Evolutionary conservation across 2,888 invertebrate genomes (phyloP).

Genomic region (Agrilus mali): DNA sequence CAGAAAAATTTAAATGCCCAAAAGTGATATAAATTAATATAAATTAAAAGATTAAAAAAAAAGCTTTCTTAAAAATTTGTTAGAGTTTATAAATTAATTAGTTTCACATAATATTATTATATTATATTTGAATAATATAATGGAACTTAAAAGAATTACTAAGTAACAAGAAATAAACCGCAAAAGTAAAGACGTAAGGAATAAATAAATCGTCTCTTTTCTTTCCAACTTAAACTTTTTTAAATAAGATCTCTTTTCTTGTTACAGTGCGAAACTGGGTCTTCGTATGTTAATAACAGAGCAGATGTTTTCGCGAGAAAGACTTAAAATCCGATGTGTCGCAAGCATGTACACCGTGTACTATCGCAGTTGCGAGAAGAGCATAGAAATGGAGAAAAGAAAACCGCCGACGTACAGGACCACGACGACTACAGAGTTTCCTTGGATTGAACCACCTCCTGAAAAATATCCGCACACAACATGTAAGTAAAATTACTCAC

Average conservation of each 20-base stretch:
- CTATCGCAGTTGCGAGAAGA: conserved; percentile 54
- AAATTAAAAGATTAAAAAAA: too few relatives aligned
- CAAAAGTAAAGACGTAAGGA: too few relatives aligned
- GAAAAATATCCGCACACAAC: conserved; percentile 15
- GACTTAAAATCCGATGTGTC: conserved; percentile 46
- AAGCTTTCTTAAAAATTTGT: too few relatives aligned
- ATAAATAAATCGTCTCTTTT: too few relatives aligned
- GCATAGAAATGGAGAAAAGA: conserved; percentile 42
- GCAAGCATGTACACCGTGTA: conserved; percentile 54
- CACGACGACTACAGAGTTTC: conserved; percentile 9
- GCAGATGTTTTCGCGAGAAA: conserved; percentile 24
- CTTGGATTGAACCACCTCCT: conserved; percentile 8
- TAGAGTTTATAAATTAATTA: too few relatives aligned
- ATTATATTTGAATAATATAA: too few relatives aligned
- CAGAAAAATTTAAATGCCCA: too few relatives aligned
- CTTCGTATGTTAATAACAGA: conserved; percentile 25
- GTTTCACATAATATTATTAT: too few relatives aligned
- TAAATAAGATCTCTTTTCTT: conserved; percentile 3
- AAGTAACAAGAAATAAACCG: too few relatives aligned
- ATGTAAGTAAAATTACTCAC: conserved; percentile 11
- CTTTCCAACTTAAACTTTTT: too few relatives aligned
- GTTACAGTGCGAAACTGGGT: conserved; percentile 25
- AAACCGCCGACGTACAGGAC: conserved; percentile 10
- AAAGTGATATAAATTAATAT: too few relatives aligned
- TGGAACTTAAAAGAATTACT: too few relatives aligned